phyloP scores from a whole-genome alignment of 92 coral and sea anemone species.

The Porites rus region DNA sequence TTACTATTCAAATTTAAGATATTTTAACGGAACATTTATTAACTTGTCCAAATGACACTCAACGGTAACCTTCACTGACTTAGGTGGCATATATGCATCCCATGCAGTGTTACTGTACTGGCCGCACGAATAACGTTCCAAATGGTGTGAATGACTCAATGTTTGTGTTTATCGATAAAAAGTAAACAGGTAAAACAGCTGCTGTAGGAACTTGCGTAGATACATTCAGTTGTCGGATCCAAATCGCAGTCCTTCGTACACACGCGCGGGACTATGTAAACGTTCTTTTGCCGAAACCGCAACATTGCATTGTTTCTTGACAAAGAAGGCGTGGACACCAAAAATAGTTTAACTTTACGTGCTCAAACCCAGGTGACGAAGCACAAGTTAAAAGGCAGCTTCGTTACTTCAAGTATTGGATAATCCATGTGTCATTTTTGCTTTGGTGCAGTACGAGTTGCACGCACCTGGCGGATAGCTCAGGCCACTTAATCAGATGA shows the following conservation, averaged over 20 bases:
- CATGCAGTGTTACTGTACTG: too few species aligned
- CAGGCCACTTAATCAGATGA: too few species aligned
- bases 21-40: too few species aligned
- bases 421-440: neutral
- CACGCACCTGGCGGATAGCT: too few species aligned
- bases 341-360: neutral
- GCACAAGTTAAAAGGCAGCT: neutral
- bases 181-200: conserved; percentile 9
- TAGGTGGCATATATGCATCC: too few species aligned
- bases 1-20: too few species aligned
- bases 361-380: neutral
- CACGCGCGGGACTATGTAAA: neutral
- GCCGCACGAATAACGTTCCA: too few species aligned
- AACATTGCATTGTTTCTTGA: neutral
- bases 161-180: conserved; percentile 4
- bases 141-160: neutral
- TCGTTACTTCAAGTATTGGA: neutral
- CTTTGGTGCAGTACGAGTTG: too few species aligned
- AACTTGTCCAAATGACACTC: too few species aligned
- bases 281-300: neutral
- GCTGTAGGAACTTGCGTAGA: neutral
- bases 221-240: too few species aligned
- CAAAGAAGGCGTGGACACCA: neutral
- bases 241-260: neutral
- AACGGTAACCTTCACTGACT: too few species aligned